phyloP scores from a whole-genome alignment of 2,888 invertebrate genomes.

The Palloptera scutellata region DNA sequence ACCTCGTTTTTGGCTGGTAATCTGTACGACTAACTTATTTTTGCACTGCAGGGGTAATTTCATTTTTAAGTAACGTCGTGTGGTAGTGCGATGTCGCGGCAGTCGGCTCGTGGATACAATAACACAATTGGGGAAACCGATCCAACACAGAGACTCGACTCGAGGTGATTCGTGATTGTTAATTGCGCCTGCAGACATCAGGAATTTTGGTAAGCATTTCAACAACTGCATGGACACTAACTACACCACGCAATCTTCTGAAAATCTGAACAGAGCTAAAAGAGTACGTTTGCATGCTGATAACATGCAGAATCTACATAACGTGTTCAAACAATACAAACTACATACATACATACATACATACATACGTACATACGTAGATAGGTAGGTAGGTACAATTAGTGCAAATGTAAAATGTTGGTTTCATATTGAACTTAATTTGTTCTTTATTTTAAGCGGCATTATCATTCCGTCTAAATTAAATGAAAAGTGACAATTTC shows the following conservation, averaged over 20 bases:
- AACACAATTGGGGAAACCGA: slow-evolving; percentile 1
- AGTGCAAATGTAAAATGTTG: slow-evolving; percentile 6
- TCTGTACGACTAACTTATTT: too few relatives aligned
- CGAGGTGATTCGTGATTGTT: slow-evolving; percentile 54
- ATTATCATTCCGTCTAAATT: too few relatives aligned
- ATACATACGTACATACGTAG: slow-evolving; percentile 10
- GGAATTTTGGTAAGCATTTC: slow-evolving; percentile 51
- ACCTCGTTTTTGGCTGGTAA: too few relatives aligned
- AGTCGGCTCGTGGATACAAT: slow-evolving; percentile 28
- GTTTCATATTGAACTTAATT: too few relatives aligned
- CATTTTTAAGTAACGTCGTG: background rate
- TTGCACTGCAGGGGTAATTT: too few relatives aligned
- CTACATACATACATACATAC: slow-evolving; percentile 9
- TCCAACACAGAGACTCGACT: slow-evolving; percentile 36
- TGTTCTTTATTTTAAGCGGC: too few relatives aligned
- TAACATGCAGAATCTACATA: background rate
- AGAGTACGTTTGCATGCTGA: background rate
- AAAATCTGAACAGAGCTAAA: slow-evolving; percentile 1
- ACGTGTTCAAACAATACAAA: slow-evolving; percentile 2
- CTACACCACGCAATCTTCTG: slow-evolving; percentile 25
- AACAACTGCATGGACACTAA: slow-evolving; percentile 41
- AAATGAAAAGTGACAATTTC: too few relatives aligned
- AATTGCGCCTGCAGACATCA: slow-evolving; percentile 52
- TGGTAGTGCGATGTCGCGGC: background rate
- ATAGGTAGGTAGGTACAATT: slow-evolving; percentile 9